phyloP scores from a whole-genome alignment of 2,113 vertebrate genomes.

The Marcusenius ussheri region DNA sequence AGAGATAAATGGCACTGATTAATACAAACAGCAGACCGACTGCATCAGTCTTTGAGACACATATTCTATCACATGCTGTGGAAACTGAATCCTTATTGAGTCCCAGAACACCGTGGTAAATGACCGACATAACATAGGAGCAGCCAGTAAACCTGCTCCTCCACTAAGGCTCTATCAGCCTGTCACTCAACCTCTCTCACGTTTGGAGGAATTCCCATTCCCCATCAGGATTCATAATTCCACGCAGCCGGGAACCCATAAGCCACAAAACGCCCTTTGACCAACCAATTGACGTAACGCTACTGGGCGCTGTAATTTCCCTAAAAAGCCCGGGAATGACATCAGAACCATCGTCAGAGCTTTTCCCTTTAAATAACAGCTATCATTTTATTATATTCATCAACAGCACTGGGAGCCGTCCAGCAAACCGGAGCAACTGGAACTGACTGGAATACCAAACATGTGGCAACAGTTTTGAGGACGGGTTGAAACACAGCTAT shows the following conservation, averaged over 20 bases:
- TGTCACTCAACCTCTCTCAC: not conserved
- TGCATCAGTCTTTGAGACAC: not conserved
- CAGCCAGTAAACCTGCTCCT: not conserved
- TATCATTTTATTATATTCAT: conserved; percentile 33
- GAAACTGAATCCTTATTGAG: not conserved
- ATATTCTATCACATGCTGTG: not conserved
- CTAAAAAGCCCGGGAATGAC: conserved; percentile 36
- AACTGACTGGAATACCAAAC: conserved; percentile 27
- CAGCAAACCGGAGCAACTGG: conserved; percentile 26
- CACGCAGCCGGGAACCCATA: not conserved
- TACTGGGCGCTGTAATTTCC: conserved; percentile 30
- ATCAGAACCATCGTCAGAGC: conserved; percentile 29
- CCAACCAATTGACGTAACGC: conserved; percentile 33
- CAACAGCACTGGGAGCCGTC: conserved; percentile 29
- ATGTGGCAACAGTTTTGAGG: conserved; percentile 39
- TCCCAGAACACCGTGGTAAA: not conserved
- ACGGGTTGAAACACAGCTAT: conserved; percentile 27
- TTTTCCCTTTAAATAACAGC: conserved; percentile 36
- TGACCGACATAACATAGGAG: not conserved
- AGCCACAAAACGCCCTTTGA: conserved; percentile 22
- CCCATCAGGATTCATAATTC: not conserved
- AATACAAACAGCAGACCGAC: not conserved
- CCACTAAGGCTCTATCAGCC: not conserved
- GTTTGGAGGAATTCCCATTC: not conserved
- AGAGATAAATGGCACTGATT: not conserved